Conservation (phyloP, 2,113 vertebrate genomes). For the Ardeotis arabs region DNA sequence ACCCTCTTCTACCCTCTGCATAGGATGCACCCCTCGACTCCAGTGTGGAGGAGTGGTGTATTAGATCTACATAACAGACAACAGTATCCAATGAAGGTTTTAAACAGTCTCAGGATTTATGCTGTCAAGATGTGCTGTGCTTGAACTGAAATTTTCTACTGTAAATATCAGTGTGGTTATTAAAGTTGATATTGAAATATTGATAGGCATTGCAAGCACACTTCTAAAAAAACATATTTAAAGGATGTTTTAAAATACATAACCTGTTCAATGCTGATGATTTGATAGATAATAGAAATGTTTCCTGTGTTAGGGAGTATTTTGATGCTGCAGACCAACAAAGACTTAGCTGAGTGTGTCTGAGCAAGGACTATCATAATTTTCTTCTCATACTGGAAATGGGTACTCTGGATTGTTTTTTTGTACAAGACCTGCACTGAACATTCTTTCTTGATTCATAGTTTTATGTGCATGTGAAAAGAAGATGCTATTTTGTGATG, state of each 20-base stretch:
- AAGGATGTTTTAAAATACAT: not conserved
- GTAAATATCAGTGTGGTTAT: not conserved
- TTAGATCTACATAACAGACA: not conserved
- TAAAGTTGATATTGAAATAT: not conserved
- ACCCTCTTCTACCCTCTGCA: fast-evolving
- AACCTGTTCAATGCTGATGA: not conserved
- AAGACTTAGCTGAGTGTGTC: not conserved
- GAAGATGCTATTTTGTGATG: not conserved
- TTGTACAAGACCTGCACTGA: not conserved
- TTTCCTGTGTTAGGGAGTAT: not conserved
- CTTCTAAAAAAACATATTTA: not conserved
- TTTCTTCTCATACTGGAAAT: not conserved
- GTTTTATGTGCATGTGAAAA: not conserved
- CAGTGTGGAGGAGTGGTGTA: not conserved
- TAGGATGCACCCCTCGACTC: not conserved
- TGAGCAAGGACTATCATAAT: not conserved
- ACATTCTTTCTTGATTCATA: not conserved
- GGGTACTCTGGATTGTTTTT: not conserved
- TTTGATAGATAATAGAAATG: not conserved
- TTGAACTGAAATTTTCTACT: not conserved
- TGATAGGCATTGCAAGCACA: not conserved
- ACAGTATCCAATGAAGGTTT: not conserved
- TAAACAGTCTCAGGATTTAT: not conserved
- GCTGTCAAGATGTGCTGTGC: not conserved
- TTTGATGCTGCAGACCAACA: not conserved